Base-by-base conservation (phyloP, 2,797 vertebrate genomes). In the Orientallactaga sibirica region DNA sequence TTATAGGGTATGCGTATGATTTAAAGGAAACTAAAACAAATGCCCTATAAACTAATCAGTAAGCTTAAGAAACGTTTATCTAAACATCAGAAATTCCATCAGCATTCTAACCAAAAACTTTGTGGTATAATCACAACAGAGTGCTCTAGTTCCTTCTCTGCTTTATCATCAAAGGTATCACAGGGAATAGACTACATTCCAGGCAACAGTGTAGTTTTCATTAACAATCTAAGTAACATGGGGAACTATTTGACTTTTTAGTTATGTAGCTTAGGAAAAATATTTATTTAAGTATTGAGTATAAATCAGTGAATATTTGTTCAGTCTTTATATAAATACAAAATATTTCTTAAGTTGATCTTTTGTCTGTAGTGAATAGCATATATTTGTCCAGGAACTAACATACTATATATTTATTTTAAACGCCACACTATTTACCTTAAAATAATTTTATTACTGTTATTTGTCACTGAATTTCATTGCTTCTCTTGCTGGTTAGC, bases 1-100 rank as follows among this genome's bases (percentile, higher is more conserved):
- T 48, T 2, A 64, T 76, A 55, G 52, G 55, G 10, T 62, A 86
- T 22, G 15, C 14, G 2, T 91, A 68, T 71, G 20, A 29, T 62
- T 61, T 64, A 19, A 87, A 86, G 41, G 66, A 92, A 93, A 88
- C 41, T n/a, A 85, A 91, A 82, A 58, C 74, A 84, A 94, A 88
- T 61, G 4, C 12, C 25, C 55, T 91, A 58, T 68, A 77, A 74
- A 76, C 16, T 86, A 83, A 78, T 85, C 15, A 75, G 52, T 58
- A 84, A 70, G 22, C 29, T 93, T 83, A 78, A 84, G 25, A 75
- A 86, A 86, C 12, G n/a, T 76, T 66, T 84, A 41, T 91, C 80
- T 93, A 96, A 79, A 79, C 55, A 75, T 86, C 29, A 75, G 73
- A 93, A 78, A 68, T 77, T 64, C 71, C 88, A 58, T 75, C 55